Evolutionary conservation across 2,888 invertebrate genomes (phyloP), one percentile per base, ranked within the genome.

Genomic region (Lobophora halterata): DNA sequence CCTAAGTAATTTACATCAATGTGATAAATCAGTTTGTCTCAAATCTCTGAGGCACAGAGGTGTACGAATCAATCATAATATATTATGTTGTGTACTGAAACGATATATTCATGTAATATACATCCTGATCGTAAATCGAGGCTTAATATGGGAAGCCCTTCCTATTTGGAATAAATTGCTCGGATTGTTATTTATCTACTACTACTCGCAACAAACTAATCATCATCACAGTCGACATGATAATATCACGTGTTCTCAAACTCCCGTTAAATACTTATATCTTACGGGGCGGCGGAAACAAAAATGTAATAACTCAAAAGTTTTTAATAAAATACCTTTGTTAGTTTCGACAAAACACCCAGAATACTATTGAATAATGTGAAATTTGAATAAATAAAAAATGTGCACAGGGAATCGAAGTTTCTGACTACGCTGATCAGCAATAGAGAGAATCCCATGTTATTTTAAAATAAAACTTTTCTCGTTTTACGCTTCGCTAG

Each of bases 41-140:
- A n/a, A 49, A 43, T 49, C 59, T 52, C 62, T 45, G 34, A 52
- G 51, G 52, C 43, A 32, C 45, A 28, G 43, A 43, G 41, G 42
- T 60, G 58, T 57, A 58, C 56, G 58, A 62, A 67, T 67, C 66
- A 64, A 66, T 67, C 65, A 63, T 65, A 52, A 58, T 67, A 58
- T 55, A 62, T 65, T 57, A 64, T 55, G 43, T 53, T 50, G 55
- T 52, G 55, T 59, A 46, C 46, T 55, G 57, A 51, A 55, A 47
- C 32, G 49, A 46, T 49, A 50, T 49, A 52, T 49, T 52, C 49
- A 45, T 39, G 40, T 40, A 42, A 38, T 16, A 9, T 17, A 12
- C 24, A 32, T 38, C 54, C 46, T 40, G 50, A 40, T 46, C 47
- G 45, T 33, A 29, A 40, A 47, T 52, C 34, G 38, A 28, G 11